Percentiles rank a stretch among this genome's conserved stretches.
phyloP scores from a whole-genome alignment of 53 echinoderm and acorn worm species.

The Actinopyga echinites region DNA sequence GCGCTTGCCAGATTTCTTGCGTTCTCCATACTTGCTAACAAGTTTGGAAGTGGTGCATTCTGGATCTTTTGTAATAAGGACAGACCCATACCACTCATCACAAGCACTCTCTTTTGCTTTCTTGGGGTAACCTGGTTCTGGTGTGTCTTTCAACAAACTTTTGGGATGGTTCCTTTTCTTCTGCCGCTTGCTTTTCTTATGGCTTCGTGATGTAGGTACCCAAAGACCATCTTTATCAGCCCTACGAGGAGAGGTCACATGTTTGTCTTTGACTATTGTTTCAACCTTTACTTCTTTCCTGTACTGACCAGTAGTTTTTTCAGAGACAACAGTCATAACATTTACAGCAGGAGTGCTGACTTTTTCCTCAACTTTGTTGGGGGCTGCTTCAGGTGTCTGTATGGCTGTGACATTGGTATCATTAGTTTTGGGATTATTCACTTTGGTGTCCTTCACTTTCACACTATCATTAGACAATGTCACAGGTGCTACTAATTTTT shows the following conservation, averaged over 20 bases:
- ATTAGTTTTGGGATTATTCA: background rate
- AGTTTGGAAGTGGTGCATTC: conserved; percentile 79
- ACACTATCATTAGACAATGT: background rate
- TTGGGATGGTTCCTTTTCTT: conserved; percentile 21
- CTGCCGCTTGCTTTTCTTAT: background rate
- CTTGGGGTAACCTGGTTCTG: conserved; percentile 34
- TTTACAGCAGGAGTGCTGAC: no score
- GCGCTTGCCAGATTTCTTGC: conserved; percentile 59
- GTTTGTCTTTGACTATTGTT: no score
- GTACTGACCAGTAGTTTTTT: no score
- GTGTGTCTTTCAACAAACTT: background rate
- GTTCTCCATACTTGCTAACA: conserved; percentile 68
- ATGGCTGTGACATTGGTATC: no score
- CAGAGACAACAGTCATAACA: no score
- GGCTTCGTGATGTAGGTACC: background rate
- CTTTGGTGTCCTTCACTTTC: background rate
- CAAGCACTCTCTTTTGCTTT: conserved; percentile 44
- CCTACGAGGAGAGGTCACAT: background rate
- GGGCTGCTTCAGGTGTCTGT: no score
- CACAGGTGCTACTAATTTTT: background rate
- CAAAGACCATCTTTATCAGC: conserved; percentile 7
- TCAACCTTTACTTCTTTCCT: no score
- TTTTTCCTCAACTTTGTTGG: no score
- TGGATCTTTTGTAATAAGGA: conserved; percentile 70
- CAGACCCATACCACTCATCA: conserved; percentile 53